Base-by-base conservation (phyloP, 2,888 invertebrate genomes). In the Idaea biselata region DNA sequence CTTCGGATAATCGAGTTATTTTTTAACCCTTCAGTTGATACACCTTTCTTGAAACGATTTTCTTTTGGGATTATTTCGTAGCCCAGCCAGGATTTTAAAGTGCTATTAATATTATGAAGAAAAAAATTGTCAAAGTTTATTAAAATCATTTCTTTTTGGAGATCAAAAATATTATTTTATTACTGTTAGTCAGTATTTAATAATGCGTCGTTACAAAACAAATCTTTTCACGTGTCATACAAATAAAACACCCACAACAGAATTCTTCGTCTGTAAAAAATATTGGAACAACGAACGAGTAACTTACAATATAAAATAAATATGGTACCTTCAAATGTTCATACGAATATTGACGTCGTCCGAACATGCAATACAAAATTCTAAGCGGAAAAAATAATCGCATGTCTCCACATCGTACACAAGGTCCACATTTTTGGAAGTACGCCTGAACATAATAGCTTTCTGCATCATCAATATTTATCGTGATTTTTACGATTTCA, bases 401-500 rank as follows among this genome's bases (percentile, higher is more conserved):
- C 88, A 86, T 89, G 88, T 87, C 87, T 85, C 84, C 82, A 77
- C 77, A 68, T 84, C 86, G 81, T 89, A 88, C 87, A 88, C 69
- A 65, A 84, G 82, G 85, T 83, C 77, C 82, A 84, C 83, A 87
- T 87, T 87, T 88, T 88, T 81, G 86, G 85, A 79, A 84, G 84
- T 87, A 84, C 73, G 87, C 82, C 87, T 87, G 86, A 81, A 84
- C 81, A 83, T 86, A 87, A 88, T 87, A 82, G 86, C 81, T 79
- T 88, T 88, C 85, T 86, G 82, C 80, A 81, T 86, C 87, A 88
- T 89, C 88, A 89, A 89, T 89, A 89, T 89, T 89, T 88, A 89
- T 88, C 82, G 83, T 82, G 78, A 83, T 86, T 82, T 88, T 88
- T 87, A 88, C 85, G 86, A 84, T 82, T 84, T 77, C 74, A 80